These are phyloP conservation scores for Sebastes itinus DNA, from an alignment of 2,797 vertebrate genomes.

Conservation along the genomic window DNA sequence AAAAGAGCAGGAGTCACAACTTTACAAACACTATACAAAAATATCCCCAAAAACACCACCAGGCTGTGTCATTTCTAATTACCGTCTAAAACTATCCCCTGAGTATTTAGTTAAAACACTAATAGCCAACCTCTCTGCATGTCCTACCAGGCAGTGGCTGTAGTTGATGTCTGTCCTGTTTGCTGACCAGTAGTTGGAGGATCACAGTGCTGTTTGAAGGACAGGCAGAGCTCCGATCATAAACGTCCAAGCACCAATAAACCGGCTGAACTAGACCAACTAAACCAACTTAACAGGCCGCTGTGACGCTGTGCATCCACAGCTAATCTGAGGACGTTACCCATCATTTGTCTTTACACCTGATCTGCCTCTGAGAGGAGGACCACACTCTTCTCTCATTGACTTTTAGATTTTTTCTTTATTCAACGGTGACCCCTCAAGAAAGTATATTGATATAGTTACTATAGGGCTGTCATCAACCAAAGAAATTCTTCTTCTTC, in stretches of 20 bases:
- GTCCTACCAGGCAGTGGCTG: neutral
- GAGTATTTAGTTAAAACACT: neutral
- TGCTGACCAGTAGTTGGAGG: neutral
- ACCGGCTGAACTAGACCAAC: constrained; percentile 29
- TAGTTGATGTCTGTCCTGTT: neutral
- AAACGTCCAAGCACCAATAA: constrained; percentile 54
- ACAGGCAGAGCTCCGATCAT: constrained; percentile 28
- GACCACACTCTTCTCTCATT: neutral
- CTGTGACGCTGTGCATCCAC: constrained; percentile 24
- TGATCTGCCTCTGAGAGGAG: neutral
- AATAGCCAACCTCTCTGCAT: neutral
- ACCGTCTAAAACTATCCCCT: neutral
- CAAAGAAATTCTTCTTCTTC: no score
- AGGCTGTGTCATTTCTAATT: neutral
- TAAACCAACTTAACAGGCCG: constrained; percentile 33
- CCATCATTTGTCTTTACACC: constrained; percentile 35
- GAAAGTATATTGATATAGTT: neutral
- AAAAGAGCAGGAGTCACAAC: no score
- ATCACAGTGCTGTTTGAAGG: constrained; percentile 38
- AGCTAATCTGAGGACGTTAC: constrained; percentile 25
- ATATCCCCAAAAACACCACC: no score
- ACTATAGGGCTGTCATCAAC: no score
- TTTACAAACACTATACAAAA: no score
- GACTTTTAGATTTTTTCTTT: neutral
- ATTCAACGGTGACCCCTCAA: neutral